Evolutionary conservation across 1,140 invertebrate genomes (phyloP), one percentile per base, ranked within the genome.

Genomic region (Drosophila lowei): DNA sequence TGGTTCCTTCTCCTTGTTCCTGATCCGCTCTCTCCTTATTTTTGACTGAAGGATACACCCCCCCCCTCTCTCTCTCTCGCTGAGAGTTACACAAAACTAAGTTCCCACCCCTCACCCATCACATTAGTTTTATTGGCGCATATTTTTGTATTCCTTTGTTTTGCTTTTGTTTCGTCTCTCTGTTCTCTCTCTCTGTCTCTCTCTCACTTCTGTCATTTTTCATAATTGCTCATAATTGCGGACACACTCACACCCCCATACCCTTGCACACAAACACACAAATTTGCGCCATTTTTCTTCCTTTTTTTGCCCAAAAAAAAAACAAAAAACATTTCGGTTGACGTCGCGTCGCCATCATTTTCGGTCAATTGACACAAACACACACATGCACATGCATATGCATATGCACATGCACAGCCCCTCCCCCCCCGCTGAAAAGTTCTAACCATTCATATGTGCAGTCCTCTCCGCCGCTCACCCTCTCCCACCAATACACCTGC

Each of bases 191-290:
- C 11, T 58, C 44, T 25, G 25, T 50, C 44, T 44, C 9, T 46
- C 23, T 43, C 9, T 50, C 44, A 3, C 44, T 54, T 71, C 47
- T 68, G 48, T 28, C 60, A 60, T 34, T 60, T 63, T 62, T 80
- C 67, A 85, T 85, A 85, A 85, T 85, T 85, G 80, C 80, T 85
- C 72, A 85, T 85, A 85, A 85, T 85, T 85, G 81, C 81, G 80
- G 63, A 72, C 66, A 15, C 41, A 61, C 59, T 65, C 64, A 68
- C 54, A 64, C 57, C 61, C 61, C n/a, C 71, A 52, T 48, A 41
- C 42, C 43, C 41, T 15, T 8, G n/a, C 67, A 48, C 42, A 42
- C 8, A 23, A 41, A 43, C 50, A 41, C 56, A 34, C 25, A 53
- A 21, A 52, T 74, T 53, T 73, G 62, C 81, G 83, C 81, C 81